These are phyloP conservation scores for Rhinoderma darwinii DNA, from an alignment of 2,113 vertebrate species.

Conservation along the genomic window DNA sequence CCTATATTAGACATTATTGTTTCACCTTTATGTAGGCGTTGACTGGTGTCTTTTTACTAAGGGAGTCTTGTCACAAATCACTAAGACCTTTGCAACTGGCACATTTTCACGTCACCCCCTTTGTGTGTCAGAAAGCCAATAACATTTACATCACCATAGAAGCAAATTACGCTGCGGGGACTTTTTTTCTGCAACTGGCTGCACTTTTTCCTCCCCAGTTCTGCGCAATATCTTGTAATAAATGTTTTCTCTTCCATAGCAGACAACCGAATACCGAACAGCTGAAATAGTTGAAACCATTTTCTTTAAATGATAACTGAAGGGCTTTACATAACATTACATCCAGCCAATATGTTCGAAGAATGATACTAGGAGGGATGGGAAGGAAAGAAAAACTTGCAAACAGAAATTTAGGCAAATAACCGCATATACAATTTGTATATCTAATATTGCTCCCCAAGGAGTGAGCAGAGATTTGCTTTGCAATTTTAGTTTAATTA, in stretches of 20 bases:
- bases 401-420: conserved; percentile 61
- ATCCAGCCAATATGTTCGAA: conserved; percentile 47
- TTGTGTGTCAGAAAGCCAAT: neutral
- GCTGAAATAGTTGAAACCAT: conserved; percentile 49
- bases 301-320: conserved; percentile 56
- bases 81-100: conserved; percentile 13
- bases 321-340: conserved; percentile 52
- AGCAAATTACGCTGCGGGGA: neutral
- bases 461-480: conserved; percentile 50
- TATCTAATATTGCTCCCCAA: conserved; percentile 48
- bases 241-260: conserved; percentile 44
- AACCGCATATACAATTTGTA: conserved; percentile 57
- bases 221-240: conserved; percentile 22
- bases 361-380: conserved; percentile 40
- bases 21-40: neutral
- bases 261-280: conserved; percentile 43
- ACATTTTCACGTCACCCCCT: conserved; percentile 12
- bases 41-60: neutral
- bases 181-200: conserved; percentile 32
- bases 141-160: conserved; percentile 7
- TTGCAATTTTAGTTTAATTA: conserved; percentile 60
- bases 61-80: neutral
- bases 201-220: conserved; percentile 19
- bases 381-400: conserved; percentile 1
- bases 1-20: neutral